phyloP scores from a whole-genome alignment of 2,797 vertebrate species.

The Euthynnus affinis region DNA sequence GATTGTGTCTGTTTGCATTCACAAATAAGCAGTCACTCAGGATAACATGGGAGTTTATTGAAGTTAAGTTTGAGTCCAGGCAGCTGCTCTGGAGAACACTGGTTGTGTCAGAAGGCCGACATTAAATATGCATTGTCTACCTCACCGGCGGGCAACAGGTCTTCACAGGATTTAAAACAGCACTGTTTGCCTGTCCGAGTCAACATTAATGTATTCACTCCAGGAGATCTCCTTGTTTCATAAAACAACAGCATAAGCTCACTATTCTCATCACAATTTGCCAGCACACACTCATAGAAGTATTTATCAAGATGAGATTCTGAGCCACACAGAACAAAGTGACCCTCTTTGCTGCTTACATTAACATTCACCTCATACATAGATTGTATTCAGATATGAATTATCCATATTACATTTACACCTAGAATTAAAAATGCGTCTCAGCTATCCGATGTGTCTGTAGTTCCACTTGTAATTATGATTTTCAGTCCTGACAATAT shows the following conservation, averaged over 20 bases:
- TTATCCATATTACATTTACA: constrained; percentile 67
- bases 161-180: constrained; percentile 18
- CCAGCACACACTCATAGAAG: constrained; percentile 11
- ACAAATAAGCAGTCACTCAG: constrained; percentile 61
- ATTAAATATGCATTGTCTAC: constrained; percentile 7
- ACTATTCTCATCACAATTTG: constrained; percentile 4
- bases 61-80: constrained; percentile 34
- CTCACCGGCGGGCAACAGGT: constrained; percentile 19
- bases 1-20: constrained; percentile 64
- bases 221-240: constrained; percentile 21
- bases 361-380: constrained; percentile 54
- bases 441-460: constrained; percentile 29
- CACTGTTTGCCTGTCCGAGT: neutral
- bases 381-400: constrained; percentile 67
- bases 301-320: constrained; percentile 33
- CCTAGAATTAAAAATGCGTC: constrained; percentile 61
- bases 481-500: constrained; percentile 44
- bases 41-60: constrained; percentile 32
- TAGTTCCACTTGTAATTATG: constrained; percentile 37
- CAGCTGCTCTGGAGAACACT: constrained; percentile 22
- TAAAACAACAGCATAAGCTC: constrained; percentile 14
- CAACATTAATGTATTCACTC: neutral
- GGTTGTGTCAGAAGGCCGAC: constrained; percentile 17
- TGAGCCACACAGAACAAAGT: constrained; percentile 17
- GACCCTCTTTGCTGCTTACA: constrained; percentile 30